Conservation (phyloP, 2,797 vertebrate species). For the Tragopan temminckii region DNA sequence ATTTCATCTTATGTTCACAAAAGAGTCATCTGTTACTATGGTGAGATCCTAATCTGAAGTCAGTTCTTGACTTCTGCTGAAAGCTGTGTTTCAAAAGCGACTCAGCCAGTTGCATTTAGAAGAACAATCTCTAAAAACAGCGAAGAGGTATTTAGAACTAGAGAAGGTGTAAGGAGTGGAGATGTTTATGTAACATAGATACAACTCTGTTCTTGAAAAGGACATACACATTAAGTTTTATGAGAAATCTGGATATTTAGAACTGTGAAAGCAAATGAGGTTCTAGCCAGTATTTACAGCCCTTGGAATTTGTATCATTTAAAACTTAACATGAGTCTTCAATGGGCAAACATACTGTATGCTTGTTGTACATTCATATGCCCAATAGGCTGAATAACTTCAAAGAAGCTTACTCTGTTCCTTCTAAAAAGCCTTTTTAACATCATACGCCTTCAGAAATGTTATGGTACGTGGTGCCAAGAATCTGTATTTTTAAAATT, state of each 20-base stretch:
- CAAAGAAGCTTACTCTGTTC: slow-evolving; percentile 44
- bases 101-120: background rate
- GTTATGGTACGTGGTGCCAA: slow-evolving; percentile 40
- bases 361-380: slow-evolving; percentile 23
- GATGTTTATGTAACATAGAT: background rate
- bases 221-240: background rate
- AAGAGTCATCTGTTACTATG: background rate
- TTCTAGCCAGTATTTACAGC: background rate
- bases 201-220: background rate
- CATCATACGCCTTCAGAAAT: slow-evolving; percentile 46
- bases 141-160: background rate
- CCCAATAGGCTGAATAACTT: slow-evolving; percentile 40
- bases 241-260: background rate
- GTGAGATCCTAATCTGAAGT: background rate
- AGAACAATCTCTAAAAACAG: background rate
- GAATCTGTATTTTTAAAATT: slow-evolving; percentile 65
- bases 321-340: background rate
- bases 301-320: background rate
- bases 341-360: background rate
- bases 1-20: background rate
- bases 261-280: background rate
- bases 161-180: background rate
- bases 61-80: background rate
- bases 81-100: background rate
- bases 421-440: slow-evolving; percentile 49